These are phyloP conservation scores for Neogale vison DNA, from an alignment of 2,113 vertebrate genomes.

Conservation along the genomic window DNA sequence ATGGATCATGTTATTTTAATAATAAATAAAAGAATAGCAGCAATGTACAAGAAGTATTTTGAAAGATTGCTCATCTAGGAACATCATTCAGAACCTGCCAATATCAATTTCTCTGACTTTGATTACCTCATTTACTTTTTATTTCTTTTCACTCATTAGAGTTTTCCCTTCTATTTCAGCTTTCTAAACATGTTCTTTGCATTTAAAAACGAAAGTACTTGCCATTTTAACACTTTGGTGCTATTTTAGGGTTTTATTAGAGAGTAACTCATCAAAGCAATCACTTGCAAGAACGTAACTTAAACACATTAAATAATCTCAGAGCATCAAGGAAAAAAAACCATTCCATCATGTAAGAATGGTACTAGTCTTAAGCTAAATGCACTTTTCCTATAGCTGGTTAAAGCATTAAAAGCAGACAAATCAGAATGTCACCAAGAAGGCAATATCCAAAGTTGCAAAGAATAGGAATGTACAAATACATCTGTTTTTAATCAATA, in stretches of 20 bases:
- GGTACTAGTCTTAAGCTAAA: conserved; percentile 41
- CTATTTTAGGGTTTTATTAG: conserved; percentile 78
- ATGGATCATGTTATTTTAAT: conserved; percentile 98
- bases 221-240: conserved; percentile 47
- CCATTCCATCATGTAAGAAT: conserved; percentile 56
- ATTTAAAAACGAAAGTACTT: conserved; percentile 75
- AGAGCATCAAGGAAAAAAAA: conserved; percentile 70
- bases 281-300: conserved; percentile 79
- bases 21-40: conserved; percentile 92
- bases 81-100: conserved; percentile 90
- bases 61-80: conserved; percentile 88
- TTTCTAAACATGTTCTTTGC: conserved; percentile 82
- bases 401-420: conserved; percentile 42
- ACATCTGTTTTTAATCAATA: conserved; percentile 67
- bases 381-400: conserved; percentile 46
- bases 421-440: conserved; percentile 40
- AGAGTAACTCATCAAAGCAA: conserved; percentile 78
- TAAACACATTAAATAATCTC: conserved; percentile 82
- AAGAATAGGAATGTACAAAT: conserved; percentile 53
- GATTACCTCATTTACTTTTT: conserved; percentile 88
- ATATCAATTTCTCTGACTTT: conserved; percentile 90
- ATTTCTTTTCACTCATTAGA: conserved; percentile 84
- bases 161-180: conserved; percentile 81
- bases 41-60: conserved; percentile 87
- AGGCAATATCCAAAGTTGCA: conserved; percentile 48